Evolutionary conservation across 2,113 vertebrate species (phyloP), one percentile per base, ranked within the genome.

Genomic region (Gavialis gangeticus): DNA sequence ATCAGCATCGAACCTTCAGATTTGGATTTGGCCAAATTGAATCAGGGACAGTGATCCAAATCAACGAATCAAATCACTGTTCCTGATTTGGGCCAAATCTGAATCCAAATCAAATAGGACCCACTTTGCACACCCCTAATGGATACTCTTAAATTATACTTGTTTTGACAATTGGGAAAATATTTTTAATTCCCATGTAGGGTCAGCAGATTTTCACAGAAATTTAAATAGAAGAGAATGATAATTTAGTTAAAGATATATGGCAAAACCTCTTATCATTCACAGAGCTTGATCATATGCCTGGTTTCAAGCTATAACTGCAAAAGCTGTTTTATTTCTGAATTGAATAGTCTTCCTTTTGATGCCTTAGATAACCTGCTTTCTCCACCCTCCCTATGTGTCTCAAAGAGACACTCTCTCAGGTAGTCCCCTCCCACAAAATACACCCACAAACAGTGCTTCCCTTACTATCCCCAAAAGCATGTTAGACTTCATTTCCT

Each of bases 251-350:
- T 79, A 22, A 79, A 6, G 10, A 62, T 93, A 77, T 77, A 37
- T 4, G 28, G 14, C 79, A 75, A 58, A 93, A 21, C 22, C 56
- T 95, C 21, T 82, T 86, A 34, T 81, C 56, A 62, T 76, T 82
- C 34, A 46, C 34, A 19, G 8, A 85, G 56, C 4, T 0, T 13
- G 86, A 84, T 27, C 11, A 95, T 24, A 55, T 60, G 60, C 19
- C 34, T 75, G 86, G 77, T 10, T 88, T 91, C n/a, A 80, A 86
- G 62, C 46, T 91, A 83, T 88, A 66, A n/a, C 21, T 79, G 83
- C 85, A 80, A 34, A 28, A 55, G 86, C 87, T 82, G 56, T 34
- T 93, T 86, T 66, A 12, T 87, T 91, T 73, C 66, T 80, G 56
- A 78, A 71, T 79, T 66, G 59, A 79, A 30, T 10, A 69, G 46